Conservation (phyloP, 2,113 vertebrate genomes). For the Thamnaconus septentrionalis region DNA sequence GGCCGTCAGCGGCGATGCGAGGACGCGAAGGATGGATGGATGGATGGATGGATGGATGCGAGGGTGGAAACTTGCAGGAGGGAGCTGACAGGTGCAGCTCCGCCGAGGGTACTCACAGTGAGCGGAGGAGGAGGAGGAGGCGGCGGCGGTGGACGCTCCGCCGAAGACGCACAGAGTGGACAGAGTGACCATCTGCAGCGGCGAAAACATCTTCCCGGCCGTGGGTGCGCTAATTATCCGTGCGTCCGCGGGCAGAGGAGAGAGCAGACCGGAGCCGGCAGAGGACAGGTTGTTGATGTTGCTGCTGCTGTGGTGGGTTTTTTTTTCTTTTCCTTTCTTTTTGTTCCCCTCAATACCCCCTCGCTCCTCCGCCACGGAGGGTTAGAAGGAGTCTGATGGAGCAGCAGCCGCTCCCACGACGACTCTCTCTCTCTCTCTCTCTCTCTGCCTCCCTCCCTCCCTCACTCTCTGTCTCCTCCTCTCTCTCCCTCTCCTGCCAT, state of each 20-base stretch:
- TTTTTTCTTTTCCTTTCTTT: too few species aligned
- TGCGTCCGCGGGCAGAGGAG: conserved; percentile 9
- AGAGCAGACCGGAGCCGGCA: background rate
- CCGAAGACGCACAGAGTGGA: conserved; percentile 49
- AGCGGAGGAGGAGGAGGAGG: background rate
- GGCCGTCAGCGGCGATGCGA: background rate
- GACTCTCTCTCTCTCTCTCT: conserved; percentile 32
- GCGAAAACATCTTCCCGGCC: conserved; percentile 57
- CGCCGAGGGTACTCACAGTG: conserved; percentile 67
- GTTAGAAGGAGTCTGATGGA: conserved; percentile 47
- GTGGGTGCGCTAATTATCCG: conserved; percentile 45
- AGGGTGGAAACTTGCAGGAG: background rate
- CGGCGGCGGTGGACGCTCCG: conserved; percentile 61
- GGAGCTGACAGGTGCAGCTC: conserved; percentile 46
- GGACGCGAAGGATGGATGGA: too few species aligned
- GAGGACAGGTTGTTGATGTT: too few species aligned
- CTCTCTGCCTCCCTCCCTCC: conserved; percentile 11
- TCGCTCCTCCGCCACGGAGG: conserved; percentile 63
- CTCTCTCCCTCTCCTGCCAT: background rate
- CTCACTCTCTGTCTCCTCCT: conserved; percentile 6
- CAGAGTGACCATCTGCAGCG: conserved; percentile 42
- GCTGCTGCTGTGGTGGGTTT: too few species aligned
- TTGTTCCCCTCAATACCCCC: conserved; percentile 28
- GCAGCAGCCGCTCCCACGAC: conserved; percentile 53
- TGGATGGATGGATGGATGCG: background rate